These are phyloP conservation scores for Triplophysa siluroides DNA, from an alignment of 2,113 vertebrate species.

Conservation along the genomic window DNA sequence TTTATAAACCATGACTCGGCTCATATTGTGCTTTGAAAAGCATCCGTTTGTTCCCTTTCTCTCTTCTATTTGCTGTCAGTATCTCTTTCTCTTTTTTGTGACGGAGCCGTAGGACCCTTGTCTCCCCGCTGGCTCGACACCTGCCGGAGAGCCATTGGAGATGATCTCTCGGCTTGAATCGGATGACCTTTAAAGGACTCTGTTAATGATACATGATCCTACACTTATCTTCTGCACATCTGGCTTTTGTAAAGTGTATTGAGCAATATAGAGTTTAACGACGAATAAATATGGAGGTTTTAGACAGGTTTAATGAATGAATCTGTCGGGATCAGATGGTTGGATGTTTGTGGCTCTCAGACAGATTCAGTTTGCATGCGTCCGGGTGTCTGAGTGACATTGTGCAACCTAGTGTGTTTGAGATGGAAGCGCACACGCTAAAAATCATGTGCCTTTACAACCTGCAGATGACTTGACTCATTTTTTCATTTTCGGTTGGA, in stretches of 20 bases:
- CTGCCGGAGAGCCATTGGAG: constrained; percentile 66
- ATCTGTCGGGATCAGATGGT: neutral
- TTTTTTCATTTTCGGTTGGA: too few relatives aligned
- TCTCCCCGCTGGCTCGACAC: constrained; percentile 63
- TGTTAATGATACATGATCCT: constrained; percentile 70
- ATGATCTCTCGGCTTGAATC: constrained; percentile 64
- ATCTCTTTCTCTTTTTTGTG: constrained; percentile 31
- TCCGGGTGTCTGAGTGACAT: neutral
- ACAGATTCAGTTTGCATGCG: too few relatives aligned
- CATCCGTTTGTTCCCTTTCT: constrained; percentile 5
- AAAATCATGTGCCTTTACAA: too few relatives aligned
- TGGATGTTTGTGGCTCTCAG: neutral
- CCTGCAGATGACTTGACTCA: too few relatives aligned
- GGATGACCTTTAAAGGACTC: constrained; percentile 69
- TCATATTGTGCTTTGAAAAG: constrained; percentile 22
- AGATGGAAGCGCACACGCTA: neutral
- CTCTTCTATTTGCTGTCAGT: neutral
- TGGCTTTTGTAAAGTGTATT: constrained; percentile 26
- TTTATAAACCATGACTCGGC: constrained; percentile 13
- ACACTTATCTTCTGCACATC: constrained; percentile 42
- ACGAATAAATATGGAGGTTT: neutral
- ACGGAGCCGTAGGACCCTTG: constrained; percentile 54
- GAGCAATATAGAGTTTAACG: constrained; percentile 1
- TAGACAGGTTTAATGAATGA: too few relatives aligned
- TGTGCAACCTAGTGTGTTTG: neutral